These are phyloP conservation scores for Melanotaenia pygmaea DNA, from an alignment of 2,797 vertebrate genomes.

Conservation along the genomic window DNA sequence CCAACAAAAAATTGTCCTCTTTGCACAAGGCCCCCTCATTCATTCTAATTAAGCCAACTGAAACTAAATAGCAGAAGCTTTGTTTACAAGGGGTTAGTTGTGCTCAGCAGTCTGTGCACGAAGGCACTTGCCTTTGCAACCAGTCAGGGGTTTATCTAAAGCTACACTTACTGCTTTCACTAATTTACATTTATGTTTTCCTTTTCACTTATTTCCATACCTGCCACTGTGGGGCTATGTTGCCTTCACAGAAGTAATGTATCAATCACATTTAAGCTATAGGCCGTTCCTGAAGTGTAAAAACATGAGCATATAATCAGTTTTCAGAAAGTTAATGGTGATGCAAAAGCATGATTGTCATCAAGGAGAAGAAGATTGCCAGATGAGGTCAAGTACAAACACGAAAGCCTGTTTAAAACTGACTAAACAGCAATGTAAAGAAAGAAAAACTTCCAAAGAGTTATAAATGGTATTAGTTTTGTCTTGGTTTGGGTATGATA, in stretches of 20 bases:
- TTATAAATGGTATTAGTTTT: not conserved
- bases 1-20: slow-evolving; percentile 68
- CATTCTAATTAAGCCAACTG: slow-evolving; percentile 86
- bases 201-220: slow-evolving; percentile 82
- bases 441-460: not conserved
- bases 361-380: not conserved
- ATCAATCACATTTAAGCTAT: slow-evolving; percentile 75
- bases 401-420: not conserved
- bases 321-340: slow-evolving; percentile 27
- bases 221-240: slow-evolving; percentile 59
- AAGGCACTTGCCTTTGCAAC: slow-evolving; percentile 78
- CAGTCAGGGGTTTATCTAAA: slow-evolving; percentile 83
- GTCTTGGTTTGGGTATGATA: not conserved
- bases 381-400: not conserved
- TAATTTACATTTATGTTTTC: slow-evolving; percentile 84
- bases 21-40: slow-evolving; percentile 78
- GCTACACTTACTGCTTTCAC: slow-evolving; percentile 78
- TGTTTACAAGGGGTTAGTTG: slow-evolving; percentile 79
- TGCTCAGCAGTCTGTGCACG: slow-evolving; percentile 81
- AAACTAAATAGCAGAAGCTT: slow-evolving; percentile 83
- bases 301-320: slow-evolving; percentile 9
- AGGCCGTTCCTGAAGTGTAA: slow-evolving; percentile 47
- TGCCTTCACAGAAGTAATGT: slow-evolving; percentile 58
- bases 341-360: slow-evolving; percentile 38
- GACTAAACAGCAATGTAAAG: not conserved